Base-by-base conservation (phyloP, 2,888 invertebrate species). In the Cenopis cana region DNA sequence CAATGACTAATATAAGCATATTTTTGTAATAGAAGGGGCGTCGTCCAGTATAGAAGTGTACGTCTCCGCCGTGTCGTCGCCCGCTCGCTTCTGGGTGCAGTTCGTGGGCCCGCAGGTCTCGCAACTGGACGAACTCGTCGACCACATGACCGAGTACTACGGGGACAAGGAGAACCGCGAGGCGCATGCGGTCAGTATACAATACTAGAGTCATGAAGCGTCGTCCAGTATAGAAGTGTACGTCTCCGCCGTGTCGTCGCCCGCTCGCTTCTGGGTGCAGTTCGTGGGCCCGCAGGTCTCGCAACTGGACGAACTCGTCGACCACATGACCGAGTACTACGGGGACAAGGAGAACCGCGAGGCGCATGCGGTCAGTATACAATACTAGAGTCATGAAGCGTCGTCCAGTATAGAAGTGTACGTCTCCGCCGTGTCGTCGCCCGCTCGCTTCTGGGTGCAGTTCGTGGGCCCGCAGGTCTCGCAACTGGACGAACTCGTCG, bases 81-180 rank as follows among this genome's bases (percentile, higher is more conserved):
- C 98, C 0, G 92, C 94, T 0, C 93, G 95, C 12, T 98, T 98
- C 91, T 98, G 98, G 97, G 95, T 98, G 11, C 98, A 98, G 92
- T 94, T 97, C 74, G 95, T 96, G 67, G 96, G 97, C 0, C 95
- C 96, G 0, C 95, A 95, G 77, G 96, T 97, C 0, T 93, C 95
- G 9, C 95, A 97, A 82, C 91, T 98, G 17, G 97, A 98, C 85
- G 95, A 96, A 61, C 90, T 98, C 41, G 96, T 97, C 6, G 94
- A 95, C 8, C 94, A 96, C 72, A 98, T 98, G 98, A 97, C 97
- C 0, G 95, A 95, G 5, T 98, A 96, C 85, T 98, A 98, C 83
- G 89, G 91, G 55, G 93, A 94, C 57, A 89, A 90, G 73, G 95
- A 95, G 72, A 96, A 96, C 81, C 91, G 94, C 18, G 94, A 94